Evolutionary conservation across 1,140 invertebrate species (phyloP).

Genomic region (Neoseiulus cucumeris): DNA sequence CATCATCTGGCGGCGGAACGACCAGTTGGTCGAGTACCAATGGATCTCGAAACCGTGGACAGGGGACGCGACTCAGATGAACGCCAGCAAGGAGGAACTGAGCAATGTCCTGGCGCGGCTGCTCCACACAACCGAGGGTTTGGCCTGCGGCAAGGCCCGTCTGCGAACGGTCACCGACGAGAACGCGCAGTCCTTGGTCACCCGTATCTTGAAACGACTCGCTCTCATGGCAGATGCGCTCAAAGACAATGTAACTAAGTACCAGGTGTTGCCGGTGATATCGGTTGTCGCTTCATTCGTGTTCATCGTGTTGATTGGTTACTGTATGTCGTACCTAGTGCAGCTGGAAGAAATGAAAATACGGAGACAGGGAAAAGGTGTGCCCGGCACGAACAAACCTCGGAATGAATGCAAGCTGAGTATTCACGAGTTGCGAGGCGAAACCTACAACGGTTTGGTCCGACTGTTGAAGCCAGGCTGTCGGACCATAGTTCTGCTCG

Average conservation of each 20-base stretch:
- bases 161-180: constrained; percentile 35
- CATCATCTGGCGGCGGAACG: constrained; percentile 69
- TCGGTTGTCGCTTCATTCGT: constrained; percentile 60
- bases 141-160: constrained; percentile 27
- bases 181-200: constrained; percentile 47
- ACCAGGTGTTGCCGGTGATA: constrained; percentile 54
- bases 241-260: constrained; percentile 45
- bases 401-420: constrained; percentile 31
- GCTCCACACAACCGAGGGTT: constrained; percentile 41
- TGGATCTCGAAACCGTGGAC: constrained; percentile 39
- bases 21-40: constrained; percentile 65
- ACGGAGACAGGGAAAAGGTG: background rate
- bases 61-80: constrained; percentile 32
- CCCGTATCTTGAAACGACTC: constrained; percentile 42
- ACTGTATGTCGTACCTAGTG: constrained; percentile 71
- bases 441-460: constrained; percentile 86
- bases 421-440: constrained; percentile 74
- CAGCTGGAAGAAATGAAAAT: constrained; percentile 30
- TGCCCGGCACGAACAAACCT: background rate
- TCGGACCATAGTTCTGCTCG: constrained; percentile 67
- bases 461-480: constrained; percentile 82
- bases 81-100: constrained; percentile 48
- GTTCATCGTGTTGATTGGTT: constrained; percentile 57
- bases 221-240: constrained; percentile 48
- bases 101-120: constrained; percentile 47